These are phyloP conservation scores for Nesidiocoris tenuis DNA, from an alignment of 2,888 invertebrate species.

Conservation along the genomic window DNA sequence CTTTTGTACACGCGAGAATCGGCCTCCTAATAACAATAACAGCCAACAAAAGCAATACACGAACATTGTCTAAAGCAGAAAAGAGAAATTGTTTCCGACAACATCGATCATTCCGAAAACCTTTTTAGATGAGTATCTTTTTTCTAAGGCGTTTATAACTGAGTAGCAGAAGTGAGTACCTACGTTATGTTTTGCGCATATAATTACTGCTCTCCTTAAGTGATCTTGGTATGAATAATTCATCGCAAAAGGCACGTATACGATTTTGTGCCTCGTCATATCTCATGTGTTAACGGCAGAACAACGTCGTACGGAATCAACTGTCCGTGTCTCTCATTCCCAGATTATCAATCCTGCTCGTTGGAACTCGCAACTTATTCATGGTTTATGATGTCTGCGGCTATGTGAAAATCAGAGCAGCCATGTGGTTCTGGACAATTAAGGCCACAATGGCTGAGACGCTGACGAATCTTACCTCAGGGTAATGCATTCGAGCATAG, in stretches of 20 bases:
- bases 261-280: neutral
- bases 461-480: no score
- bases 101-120: neutral
- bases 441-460: no score
- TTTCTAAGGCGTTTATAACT: neutral
- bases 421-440: no score
- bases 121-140: neutral
- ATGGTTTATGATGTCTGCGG: neutral
- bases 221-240: conserved; percentile 15
- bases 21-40: neutral
- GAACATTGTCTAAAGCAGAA: neutral
- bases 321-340: neutral
- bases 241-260: neutral
- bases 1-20: neutral
- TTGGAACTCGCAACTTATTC: neutral
- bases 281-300: neutral
- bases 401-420: no score
- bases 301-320: conserved; percentile 1
- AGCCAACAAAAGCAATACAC: neutral
- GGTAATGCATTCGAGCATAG: no score
- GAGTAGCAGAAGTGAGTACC: neutral
- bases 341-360: neutral
- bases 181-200: conserved; percentile 17
- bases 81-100: neutral
- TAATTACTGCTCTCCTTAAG: conserved; percentile 3